Evolutionary conservation across 2,797 vertebrate species (phyloP).

Genomic region (Sparus aurata): DNA sequence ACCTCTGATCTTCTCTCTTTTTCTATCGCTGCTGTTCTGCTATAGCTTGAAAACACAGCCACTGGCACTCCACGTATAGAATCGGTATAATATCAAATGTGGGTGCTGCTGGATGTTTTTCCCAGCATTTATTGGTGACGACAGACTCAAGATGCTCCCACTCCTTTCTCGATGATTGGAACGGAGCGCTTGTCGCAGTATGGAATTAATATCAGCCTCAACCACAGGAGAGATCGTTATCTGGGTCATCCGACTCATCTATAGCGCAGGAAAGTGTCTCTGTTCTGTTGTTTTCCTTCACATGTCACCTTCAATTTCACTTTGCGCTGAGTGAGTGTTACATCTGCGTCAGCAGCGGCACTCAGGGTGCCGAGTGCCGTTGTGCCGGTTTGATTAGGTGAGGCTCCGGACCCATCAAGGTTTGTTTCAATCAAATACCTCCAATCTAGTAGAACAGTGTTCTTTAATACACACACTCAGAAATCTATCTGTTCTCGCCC

Average conservation of each 20-base stretch:
- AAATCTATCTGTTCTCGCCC: conserved; percentile 23
- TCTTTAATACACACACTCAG: conserved; percentile 8
- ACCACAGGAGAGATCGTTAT: conserved; percentile 53
- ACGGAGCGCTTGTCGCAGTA: neutral
- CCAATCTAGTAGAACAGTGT: conserved; percentile 13
- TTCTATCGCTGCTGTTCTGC: conserved; percentile 29
- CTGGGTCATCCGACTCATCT: conserved; percentile 60
- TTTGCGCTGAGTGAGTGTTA: conserved; percentile 47
- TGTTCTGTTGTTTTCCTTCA: conserved; percentile 49
- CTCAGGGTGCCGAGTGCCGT: conserved; percentile 29
- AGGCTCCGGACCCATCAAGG: conserved; percentile 43
- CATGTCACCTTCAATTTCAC: conserved; percentile 52
- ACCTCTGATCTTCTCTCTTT: conserved; percentile 55
- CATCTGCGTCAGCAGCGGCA: conserved; percentile 26
- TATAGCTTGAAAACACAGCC: conserved; percentile 19
- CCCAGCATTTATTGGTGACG: neutral
- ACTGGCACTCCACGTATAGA: conserved; percentile 27
- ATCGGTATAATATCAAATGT: conserved; percentile 12
- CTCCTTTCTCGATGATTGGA: neutral
- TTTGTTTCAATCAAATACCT: conserved; percentile 57
- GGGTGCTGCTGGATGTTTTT: conserved; percentile 4
- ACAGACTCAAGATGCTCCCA: neutral
- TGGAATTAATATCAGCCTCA: conserved; percentile 54
- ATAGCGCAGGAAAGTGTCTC: conserved; percentile 34
- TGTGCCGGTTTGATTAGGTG: conserved; percentile 47